Percentiles rank a stretch among this genome's conserved stretches.
These are phyloP conservation scores for Vicugna pacos DNA, from an alignment of 2,113 vertebrate species.

Conservation along the genomic window DNA sequence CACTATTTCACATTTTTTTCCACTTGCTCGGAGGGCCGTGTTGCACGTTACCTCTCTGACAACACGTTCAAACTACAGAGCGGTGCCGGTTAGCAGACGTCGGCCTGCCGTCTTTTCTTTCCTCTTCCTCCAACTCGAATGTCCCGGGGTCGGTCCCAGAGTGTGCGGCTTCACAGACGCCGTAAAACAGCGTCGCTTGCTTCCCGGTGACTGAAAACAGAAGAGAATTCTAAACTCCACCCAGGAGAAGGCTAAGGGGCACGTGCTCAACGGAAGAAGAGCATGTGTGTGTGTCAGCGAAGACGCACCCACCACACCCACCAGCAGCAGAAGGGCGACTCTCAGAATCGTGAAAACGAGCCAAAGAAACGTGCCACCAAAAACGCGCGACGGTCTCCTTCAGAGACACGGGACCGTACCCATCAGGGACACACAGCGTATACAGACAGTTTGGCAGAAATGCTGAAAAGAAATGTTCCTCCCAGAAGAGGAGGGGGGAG, in stretches of 20 bases:
- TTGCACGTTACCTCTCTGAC: too few species aligned
- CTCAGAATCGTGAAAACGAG: accelerated
- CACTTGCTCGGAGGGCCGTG: background rate
- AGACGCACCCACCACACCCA: accelerated
- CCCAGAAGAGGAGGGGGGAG: accelerated
- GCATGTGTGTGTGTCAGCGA: accelerated
- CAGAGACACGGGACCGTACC: accelerated
- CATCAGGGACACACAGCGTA: accelerated
- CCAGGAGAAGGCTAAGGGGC: background rate
- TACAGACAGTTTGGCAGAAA: accelerated
- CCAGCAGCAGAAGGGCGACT: accelerated
- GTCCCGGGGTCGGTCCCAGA: background rate
- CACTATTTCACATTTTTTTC: background rate
- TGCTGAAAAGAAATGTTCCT: accelerated
- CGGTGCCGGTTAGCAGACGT: background rate
- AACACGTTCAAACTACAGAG: background rate
- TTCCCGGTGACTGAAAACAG: too few species aligned
- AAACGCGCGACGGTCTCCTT: accelerated
- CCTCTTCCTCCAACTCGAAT: background rate
- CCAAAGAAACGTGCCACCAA: accelerated
- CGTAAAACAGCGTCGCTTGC: too few species aligned
- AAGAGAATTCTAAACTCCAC: background rate
- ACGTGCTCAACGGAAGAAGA: too few species aligned
- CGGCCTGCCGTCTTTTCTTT: too few species aligned
- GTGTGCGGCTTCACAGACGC: accelerated